Evolutionary conservation across 2,797 vertebrate genomes (phyloP), one percentile per base, ranked within the genome.

Genomic region (Phrynocephalus forsythii): DNA sequence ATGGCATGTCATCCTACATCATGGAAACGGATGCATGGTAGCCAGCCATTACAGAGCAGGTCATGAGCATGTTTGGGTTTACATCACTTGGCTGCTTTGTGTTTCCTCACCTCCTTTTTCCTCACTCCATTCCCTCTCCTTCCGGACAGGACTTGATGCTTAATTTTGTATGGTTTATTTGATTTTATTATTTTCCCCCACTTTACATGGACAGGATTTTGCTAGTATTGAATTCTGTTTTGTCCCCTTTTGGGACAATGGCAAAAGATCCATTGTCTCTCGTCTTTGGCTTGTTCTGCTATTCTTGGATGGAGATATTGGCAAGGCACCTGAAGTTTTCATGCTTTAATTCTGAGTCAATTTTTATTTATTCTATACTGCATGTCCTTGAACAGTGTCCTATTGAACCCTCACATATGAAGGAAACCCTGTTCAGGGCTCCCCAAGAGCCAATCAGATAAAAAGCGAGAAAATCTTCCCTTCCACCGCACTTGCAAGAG

Each of bases 21-120:
- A 94, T 67, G 89, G 90, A 93, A 92, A 84, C 89, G 81, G 44
- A 60, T 86, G 90, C 90, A 88, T 88, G 86, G 87, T 88, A 92
- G 87, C 93, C 86, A 90, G 88, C 93, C 88, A 91, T 94, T 94
- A 81, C 90, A 92, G 91, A 94, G 85, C 91, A 94, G 91, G 90
- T 89, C 79, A 68, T 78, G 90, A 91, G 79, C 93, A 94, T 94
- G 92, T 87, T 95, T 94, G 84, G 82, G 92, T 93, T 94, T 94
- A 95, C 87, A 91, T 92, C 92, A 94, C 87, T 95, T 95, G 93
- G 91, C 92, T 93, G 92, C 90, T 95, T 93, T 90, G 89, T 90
- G 85, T 89, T 91, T 93, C 94, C 91, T 91, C 88, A 91, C 90
- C 85, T 75, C 86, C 86, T 86, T 95, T 92, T 93, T 20, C 60